Base-by-base conservation (phyloP, 1,140 invertebrate genomes). In the Drosophila serrata region DNA sequence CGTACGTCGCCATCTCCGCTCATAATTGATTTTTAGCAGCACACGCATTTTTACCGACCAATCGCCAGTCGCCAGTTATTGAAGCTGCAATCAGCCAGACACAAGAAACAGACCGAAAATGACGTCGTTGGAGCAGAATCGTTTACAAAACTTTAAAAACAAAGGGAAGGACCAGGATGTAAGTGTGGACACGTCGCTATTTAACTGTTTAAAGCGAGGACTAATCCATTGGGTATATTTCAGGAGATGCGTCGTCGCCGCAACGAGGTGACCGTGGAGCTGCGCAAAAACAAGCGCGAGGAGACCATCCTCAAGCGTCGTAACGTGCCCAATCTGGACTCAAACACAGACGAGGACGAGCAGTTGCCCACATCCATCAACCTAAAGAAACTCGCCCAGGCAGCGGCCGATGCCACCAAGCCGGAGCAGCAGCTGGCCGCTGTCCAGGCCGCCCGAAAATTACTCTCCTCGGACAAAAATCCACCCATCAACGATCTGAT, bases 401-500 rank as follows among this genome's bases (percentile, higher is more conserved):
- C 97, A 84, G 96, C 97, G 35, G 95, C 94, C 6, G 95, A 95
- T 91, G 82, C 92, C n/a, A 94, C 94, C 35, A 95, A 97, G 85
- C 95, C 96, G 53, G 94, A 94, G 22, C 93, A 95, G 82, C 97
- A 98, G 93, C 94, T 98, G 76, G 93, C 94, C 77, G 97, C 97
- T 51, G 97, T 98, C 6, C 97, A 98, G 92, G 95, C 97, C 35
- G 97, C 97, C 55, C 94, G 99, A 67, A 99, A 99, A 94, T 94
- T 99, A 58, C 94, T 99, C 6, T 99, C 98, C 4, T 98, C 97
- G 43, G 98, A 99, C 93, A 96, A 97, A 79, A 99, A 99, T 94
- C 99, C 99, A 79, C 99, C 99, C n/a, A 99, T 99, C 90, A 98
- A 99, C 95, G 96, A 97, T 65, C 94, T 99, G 55, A 99, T 99